Base-by-base conservation (phyloP, 2,888 invertebrate genomes). In the Torymus tubicola region DNA sequence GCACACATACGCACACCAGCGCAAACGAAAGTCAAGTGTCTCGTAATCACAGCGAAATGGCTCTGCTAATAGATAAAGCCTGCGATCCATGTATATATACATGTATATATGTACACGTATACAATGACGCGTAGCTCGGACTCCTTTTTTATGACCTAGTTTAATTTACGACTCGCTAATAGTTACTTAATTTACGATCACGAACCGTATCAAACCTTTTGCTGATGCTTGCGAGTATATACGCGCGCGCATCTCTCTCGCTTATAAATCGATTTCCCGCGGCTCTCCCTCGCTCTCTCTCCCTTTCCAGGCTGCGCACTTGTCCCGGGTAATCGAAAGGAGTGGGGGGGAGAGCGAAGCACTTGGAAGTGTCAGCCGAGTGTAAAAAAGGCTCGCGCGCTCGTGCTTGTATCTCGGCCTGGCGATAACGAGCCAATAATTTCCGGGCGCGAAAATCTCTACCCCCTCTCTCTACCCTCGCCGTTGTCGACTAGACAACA, bases 381-480 rank as follows among this genome's bases (percentile, higher is more conserved):
- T 60, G 52, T 50, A 52, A 67, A 67, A 60, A 67, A 60, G 50
- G 57, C 31, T 21, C 64, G 55, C 8, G 67, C 21, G 16, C 75
- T 60, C 55, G 52, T 50, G 31, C 31, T 31, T 31, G 31, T 31
- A 31, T 31, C 31, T 57, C 42, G 10, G 14, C 18, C 57, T 11
- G 42, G 21, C 68, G 75, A 75, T 75, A 75, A 75, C 75, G 75
- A 75, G 75, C 67, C 68, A 68, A 75, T 75, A 61, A 68, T 75
- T 74, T 68, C 75, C 68, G 75, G 58, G 24, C 24, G 57, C 64
- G 65, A 65, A 74, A 74, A 65, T 64, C 64, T 31, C 21, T 50
- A 3, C 18, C 14, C 18, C 14, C 10, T 14, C 18, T 31, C 4
- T 13, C 53, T 24, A 3, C n/a, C 24, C 31, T 3, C 31, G 31